Conservation (phyloP, 2,113 vertebrate genomes). For the zebrafish (Danio rerio) region DNA sequence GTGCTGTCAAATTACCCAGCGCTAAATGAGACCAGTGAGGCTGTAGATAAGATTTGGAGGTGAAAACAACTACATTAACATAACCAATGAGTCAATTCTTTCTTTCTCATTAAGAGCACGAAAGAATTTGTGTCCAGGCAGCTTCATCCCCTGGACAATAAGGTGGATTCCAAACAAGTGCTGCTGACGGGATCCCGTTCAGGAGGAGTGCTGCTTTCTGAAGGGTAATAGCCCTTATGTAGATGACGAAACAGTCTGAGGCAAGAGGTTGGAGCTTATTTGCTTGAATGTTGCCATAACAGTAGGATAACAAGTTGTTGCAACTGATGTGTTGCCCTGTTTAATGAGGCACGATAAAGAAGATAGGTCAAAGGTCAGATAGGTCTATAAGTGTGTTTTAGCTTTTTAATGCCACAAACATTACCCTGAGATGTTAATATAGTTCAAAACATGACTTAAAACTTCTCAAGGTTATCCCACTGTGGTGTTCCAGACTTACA, state of each 20-base stretch:
- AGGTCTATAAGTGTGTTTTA: slow-evolving; percentile 54
- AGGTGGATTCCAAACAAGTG: slow-evolving; percentile 67
- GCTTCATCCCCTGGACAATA: slow-evolving; percentile 70
- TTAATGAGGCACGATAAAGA: slow-evolving; percentile 69
- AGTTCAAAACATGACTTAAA: slow-evolving; percentile 18
- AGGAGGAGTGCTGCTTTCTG: slow-evolving; percentile 63
- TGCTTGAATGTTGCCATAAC: slow-evolving; percentile 71
- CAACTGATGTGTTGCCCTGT: slow-evolving; percentile 67
- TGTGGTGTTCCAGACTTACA: slow-evolving; percentile 42
- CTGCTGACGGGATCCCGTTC: slow-evolving; percentile 60
- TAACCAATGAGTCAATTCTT: slow-evolving; percentile 69
- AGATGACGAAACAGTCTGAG: slow-evolving; percentile 70
- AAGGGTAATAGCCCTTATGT: slow-evolving; percentile 72
- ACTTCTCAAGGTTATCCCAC: slow-evolving; percentile 48
- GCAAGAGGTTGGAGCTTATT: slow-evolving; percentile 70
- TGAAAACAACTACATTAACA: slow-evolving; percentile 77
- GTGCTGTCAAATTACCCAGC: slow-evolving; percentile 68
- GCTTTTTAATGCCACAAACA: slow-evolving; percentile 29
- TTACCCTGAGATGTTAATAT: slow-evolving; percentile 12
- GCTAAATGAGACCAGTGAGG: slow-evolving; percentile 66
- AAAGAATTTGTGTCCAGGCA: slow-evolving; percentile 73
- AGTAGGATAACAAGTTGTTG: slow-evolving; percentile 69
- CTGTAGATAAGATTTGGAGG: slow-evolving; percentile 63
- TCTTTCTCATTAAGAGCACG: slow-evolving; percentile 66
- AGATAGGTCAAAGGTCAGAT: slow-evolving; percentile 67